Conservation (phyloP, 1,140 invertebrate species). For the Leptinotarsa undecemlineata region DNA sequence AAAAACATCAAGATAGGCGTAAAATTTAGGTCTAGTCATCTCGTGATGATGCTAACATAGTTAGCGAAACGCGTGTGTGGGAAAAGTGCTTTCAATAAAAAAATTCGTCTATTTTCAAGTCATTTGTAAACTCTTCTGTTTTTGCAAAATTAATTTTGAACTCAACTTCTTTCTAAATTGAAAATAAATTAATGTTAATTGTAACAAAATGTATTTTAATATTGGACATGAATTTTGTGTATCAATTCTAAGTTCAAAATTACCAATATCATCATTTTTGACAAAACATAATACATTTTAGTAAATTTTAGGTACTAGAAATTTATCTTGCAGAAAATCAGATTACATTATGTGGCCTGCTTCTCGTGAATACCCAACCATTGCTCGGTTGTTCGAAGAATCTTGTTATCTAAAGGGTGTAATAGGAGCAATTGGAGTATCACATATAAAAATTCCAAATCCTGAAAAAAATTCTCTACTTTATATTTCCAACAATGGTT, state of each 20-base stretch:
- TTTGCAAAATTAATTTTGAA: too few species aligned
- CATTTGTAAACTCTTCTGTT: too few species aligned
- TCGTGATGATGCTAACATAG: too few species aligned
- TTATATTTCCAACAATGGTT: slow-evolving; percentile 8
- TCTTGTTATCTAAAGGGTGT: neutral
- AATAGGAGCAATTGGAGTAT: slow-evolving; percentile 24
- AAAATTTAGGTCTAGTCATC: too few species aligned
- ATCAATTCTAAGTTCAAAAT: slow-evolving; percentile 1
- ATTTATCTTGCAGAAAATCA: neutral
- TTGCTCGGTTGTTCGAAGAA: slow-evolving; percentile 12
- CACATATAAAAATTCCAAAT: slow-evolving; percentile 27
- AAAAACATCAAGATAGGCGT: too few species aligned
- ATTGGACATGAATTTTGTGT: neutral
- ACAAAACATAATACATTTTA: neutral
- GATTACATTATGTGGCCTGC: slow-evolving; percentile 29
- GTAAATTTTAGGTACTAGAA: slow-evolving; percentile 1
- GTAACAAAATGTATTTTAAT: neutral
- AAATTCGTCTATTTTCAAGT: too few species aligned
- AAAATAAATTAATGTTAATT: too few species aligned
- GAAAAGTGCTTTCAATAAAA: too few species aligned
- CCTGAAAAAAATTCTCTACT: neutral
- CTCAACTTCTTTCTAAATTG: too few species aligned
- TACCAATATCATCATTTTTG: neutral
- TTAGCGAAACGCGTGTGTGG: too few species aligned
- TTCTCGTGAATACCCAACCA: neutral